phyloP scores from a whole-genome alignment of 2,888 invertebrate genomes.

The Drosophila ustulata region DNA sequence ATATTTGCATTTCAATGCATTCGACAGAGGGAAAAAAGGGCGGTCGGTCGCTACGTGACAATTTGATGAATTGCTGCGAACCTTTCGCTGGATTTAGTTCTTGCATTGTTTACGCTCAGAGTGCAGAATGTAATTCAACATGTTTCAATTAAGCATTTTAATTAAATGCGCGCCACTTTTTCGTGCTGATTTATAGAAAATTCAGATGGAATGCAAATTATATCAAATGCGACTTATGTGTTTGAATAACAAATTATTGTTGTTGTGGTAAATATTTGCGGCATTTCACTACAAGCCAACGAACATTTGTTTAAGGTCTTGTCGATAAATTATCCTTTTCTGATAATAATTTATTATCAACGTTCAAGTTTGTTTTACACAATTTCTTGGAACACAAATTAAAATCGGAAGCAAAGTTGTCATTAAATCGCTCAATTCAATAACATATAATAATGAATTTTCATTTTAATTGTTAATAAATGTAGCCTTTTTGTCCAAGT shows the following conservation, averaged over 20 bases:
- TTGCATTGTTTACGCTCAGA: constrained; percentile 33
- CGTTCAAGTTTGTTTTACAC: no score
- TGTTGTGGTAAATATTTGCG: background rate
- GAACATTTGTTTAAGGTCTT: no score
- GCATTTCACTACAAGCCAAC: background rate
- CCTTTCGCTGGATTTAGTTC: constrained; percentile 27
- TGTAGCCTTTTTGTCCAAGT: no score
- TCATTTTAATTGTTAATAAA: no score
- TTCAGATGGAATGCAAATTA: constrained; percentile 3
- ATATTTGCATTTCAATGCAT: constrained; percentile 56
- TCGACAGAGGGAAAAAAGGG: background rate
- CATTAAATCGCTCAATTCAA: no score
- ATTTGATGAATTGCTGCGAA: constrained; percentile 40
- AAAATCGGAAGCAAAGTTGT: no score
- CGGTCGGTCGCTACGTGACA: constrained; percentile 48
- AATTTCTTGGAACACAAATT: no score
- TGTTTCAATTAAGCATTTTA: constrained; percentile 56
- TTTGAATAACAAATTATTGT: constrained; percentile 14
- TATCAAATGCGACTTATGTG: background rate
- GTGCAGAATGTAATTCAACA: constrained; percentile 37
- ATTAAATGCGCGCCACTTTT: constrained; percentile 38
- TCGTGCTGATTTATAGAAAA: constrained; percentile 16
- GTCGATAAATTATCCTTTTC: no score
- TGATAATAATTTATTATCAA: no score
- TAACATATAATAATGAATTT: no score